A percentile compares a stretch with the other conserved stretches of the same genome.
phyloP scores from a whole-genome alignment of 2,888 invertebrate genomes.

The Pardosa pseudoannulata region DNA sequence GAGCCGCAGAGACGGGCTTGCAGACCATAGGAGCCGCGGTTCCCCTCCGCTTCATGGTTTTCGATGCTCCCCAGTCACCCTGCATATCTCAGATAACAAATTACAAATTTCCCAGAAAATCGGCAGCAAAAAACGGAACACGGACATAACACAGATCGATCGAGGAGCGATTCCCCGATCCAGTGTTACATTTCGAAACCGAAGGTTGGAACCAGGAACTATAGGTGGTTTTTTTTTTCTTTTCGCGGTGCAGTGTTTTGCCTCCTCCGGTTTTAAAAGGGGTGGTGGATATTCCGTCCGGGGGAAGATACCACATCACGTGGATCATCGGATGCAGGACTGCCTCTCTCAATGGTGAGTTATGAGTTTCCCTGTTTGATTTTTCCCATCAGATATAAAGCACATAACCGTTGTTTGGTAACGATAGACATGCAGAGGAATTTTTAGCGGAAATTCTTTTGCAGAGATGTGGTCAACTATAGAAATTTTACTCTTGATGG shows the following conservation, averaged over 20 bases:
- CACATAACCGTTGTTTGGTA: too few relatives aligned
- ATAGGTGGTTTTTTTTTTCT: too few relatives aligned
- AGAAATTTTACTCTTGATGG: too few relatives aligned
- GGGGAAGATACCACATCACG: conserved; percentile 62
- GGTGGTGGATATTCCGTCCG: conserved; percentile 59
- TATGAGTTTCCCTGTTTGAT: background rate
- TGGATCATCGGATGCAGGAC: conserved; percentile 47
- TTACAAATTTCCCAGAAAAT: background rate
- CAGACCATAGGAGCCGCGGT: conserved; percentile 3
- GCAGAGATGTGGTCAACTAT: too few relatives aligned
- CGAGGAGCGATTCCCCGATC: background rate
- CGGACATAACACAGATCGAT: background rate
- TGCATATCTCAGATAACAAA: background rate
- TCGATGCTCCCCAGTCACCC: background rate
- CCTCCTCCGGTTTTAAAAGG: background rate
- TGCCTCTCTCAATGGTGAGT: conserved; percentile 16
- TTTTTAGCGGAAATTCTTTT: too few relatives aligned
- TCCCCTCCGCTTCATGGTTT: background rate
- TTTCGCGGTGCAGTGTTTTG: conserved; percentile 5
- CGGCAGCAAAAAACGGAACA: background rate
- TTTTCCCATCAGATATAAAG: too few relatives aligned
- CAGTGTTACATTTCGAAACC: background rate
- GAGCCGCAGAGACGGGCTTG: conserved; percentile 17
- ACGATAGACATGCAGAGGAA: too few relatives aligned
- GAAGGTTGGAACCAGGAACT: background rate